Conservation (phyloP, 2,113 vertebrate species). For the Phaethornis superciliosus region DNA sequence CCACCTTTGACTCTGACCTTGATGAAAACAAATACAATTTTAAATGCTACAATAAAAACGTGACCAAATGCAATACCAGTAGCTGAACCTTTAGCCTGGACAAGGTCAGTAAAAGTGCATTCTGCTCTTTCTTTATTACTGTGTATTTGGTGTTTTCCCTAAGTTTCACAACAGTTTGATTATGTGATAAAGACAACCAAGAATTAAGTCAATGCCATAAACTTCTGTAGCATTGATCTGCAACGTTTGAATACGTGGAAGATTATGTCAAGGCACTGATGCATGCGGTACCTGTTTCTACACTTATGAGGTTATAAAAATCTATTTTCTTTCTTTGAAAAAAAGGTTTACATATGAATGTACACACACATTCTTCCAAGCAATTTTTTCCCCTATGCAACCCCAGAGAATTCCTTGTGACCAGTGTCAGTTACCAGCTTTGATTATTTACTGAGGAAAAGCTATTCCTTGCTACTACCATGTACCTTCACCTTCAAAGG, state of each 20-base stretch:
- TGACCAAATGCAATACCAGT: not conserved
- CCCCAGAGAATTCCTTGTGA: not conserved
- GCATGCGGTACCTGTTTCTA: not conserved
- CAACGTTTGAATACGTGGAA: not conserved
- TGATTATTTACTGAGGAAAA: not conserved
- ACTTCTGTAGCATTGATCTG: not conserved
- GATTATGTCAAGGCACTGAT: not conserved
- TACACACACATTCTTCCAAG: not conserved
- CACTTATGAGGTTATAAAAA: not conserved
- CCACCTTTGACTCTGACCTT: not conserved
- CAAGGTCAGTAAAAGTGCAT: not conserved
- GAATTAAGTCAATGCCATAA: not conserved
- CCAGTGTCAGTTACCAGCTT: not conserved
- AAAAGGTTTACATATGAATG: not conserved
- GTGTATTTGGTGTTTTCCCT: not conserved
- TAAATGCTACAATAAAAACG: not conserved
- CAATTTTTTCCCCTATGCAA: not conserved
- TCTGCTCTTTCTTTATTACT: not conserved
- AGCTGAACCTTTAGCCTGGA: not conserved
- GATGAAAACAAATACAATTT: not conserved
- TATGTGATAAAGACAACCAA: not conserved
- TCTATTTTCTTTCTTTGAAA: not conserved
- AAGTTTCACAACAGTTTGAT: not conserved
- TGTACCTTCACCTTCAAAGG: not conserved
- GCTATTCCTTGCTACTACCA: not conserved